A percentile compares a stretch with the other conserved stretches of the same genome.
Evolutionary conservation across 2,797 vertebrate genomes (phyloP).

Genomic region (Danionella dracula): DNA sequence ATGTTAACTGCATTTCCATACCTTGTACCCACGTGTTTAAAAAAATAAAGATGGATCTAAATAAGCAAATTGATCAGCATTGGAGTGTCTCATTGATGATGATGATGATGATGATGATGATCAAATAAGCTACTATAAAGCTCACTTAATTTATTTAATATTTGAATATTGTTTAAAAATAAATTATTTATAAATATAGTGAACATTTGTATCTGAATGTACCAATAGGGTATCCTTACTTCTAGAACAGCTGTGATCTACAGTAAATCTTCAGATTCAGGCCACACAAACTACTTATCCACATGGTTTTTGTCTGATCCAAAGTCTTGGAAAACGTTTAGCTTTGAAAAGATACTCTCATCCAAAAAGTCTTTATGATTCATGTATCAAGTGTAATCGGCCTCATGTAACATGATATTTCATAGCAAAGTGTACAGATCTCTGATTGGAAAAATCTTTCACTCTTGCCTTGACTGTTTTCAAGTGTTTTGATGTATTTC

Average conservation of each 20-base stretch:
- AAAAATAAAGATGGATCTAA: too few species aligned
- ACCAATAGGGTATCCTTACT: slow-evolving; percentile 6
- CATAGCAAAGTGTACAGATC: neutral
- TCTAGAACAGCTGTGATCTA: neutral
- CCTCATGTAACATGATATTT: neutral
- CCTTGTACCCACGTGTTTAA: too few species aligned
- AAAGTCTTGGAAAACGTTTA: slow-evolving; percentile 14
- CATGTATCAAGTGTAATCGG: neutral
- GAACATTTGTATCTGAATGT: too few species aligned
- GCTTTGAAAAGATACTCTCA: slow-evolving; percentile 9
- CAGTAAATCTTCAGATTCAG: neutral
- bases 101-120: too few species aligned
- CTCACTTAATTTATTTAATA: too few species aligned
- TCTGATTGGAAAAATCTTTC: neutral
- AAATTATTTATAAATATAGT: too few species aligned
- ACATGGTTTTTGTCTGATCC: neutral
- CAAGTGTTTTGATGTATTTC: slow-evolving; percentile 5
- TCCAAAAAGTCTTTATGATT: neutral
- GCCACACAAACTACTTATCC: neutral
- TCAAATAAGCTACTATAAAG: too few species aligned
- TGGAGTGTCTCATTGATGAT: slow-evolving; percentile 56
- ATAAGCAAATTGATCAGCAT: slow-evolving; percentile 35
- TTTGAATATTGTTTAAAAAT: too few species aligned
- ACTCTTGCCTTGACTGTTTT: neutral
- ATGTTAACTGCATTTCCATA: too few species aligned